phyloP scores from a whole-genome alignment of 2,888 invertebrate species.

The Biston stratarius region DNA sequence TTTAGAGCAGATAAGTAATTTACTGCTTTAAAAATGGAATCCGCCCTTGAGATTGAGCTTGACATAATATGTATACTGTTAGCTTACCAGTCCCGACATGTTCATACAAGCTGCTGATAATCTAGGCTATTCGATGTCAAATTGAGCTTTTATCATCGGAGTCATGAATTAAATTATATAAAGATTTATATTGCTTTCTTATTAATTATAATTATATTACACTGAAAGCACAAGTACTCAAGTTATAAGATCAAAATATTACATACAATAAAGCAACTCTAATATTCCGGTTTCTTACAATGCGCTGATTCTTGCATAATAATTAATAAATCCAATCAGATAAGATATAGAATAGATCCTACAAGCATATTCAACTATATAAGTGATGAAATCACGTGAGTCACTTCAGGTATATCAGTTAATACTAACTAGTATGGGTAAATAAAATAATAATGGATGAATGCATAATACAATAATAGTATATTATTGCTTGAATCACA shows the following conservation, averaged over 20 bases:
- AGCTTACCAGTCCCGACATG: conserved; percentile 53
- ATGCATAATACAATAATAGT: not conserved
- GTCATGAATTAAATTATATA: not conserved
- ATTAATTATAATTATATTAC: not conserved
- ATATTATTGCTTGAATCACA: too few species aligned
- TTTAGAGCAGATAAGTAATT: not conserved
- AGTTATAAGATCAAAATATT: not conserved
- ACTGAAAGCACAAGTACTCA: not conserved
- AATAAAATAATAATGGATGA: not conserved
- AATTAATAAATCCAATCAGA: not conserved
- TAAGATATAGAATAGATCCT: not conserved
- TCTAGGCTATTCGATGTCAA: conserved; percentile 22
- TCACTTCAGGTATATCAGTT: not conserved
- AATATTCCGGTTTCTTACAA: not conserved
- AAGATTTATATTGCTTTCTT: not conserved
- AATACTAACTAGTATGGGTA: not conserved
- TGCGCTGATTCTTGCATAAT: conserved; percentile 14
- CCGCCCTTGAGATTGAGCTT: conserved; percentile 39
- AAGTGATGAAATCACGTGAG: conserved; percentile 39
- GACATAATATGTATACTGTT: conserved; percentile 30
- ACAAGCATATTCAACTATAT: conserved; percentile 39
- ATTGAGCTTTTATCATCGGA: not conserved
- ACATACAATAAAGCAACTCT: not conserved
- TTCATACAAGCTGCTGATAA: conserved; percentile 50
- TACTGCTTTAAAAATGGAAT: conserved; percentile 33